These are phyloP conservation scores for Enteromius unitaeniatus DNA, from an alignment of 2,797 vertebrate genomes.

Conservation along the genomic window DNA sequence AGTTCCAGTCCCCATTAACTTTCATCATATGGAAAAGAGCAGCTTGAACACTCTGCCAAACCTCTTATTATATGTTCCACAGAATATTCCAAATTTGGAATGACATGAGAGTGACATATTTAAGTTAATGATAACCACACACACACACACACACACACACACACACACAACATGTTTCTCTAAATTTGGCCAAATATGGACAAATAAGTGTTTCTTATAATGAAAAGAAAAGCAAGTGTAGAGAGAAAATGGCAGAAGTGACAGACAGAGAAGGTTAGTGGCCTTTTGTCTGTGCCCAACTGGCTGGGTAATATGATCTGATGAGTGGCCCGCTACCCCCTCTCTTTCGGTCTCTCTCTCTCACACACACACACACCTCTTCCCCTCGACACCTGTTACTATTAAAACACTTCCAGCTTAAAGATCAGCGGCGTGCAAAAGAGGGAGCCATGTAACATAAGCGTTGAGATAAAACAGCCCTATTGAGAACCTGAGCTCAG, in stretches of 20 bases:
- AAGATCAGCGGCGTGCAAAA: slow-evolving; percentile 69
- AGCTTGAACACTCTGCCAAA: background rate
- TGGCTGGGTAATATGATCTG: slow-evolving; percentile 67
- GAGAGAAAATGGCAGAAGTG: slow-evolving; percentile 1
- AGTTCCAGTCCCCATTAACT: background rate
- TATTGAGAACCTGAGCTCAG: slow-evolving; percentile 51
- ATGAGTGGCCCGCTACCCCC: slow-evolving; percentile 40
- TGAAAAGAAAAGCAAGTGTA: slow-evolving; percentile 2
- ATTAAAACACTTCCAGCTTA: slow-evolving; percentile 64
- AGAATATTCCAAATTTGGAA: background rate
- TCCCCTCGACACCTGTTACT: slow-evolving; percentile 70
- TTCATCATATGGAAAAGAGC: background rate
- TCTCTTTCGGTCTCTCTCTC: background rate
- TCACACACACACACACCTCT: background rate
- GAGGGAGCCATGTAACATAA: slow-evolving; percentile 74
- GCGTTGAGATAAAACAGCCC: slow-evolving; percentile 73
- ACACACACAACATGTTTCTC: background rate
- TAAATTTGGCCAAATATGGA: background rate
- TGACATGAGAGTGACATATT: background rate
- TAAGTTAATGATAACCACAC: background rate
- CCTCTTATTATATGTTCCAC: background rate
- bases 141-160: background rate
- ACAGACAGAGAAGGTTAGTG: slow-evolving; percentile 25
- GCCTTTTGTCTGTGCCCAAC: slow-evolving; percentile 51
- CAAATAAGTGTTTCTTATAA: background rate